Conservation (phyloP, 37 sponge, comb jelly and placozoan species). For the Chondrosia reniformis region DNA sequence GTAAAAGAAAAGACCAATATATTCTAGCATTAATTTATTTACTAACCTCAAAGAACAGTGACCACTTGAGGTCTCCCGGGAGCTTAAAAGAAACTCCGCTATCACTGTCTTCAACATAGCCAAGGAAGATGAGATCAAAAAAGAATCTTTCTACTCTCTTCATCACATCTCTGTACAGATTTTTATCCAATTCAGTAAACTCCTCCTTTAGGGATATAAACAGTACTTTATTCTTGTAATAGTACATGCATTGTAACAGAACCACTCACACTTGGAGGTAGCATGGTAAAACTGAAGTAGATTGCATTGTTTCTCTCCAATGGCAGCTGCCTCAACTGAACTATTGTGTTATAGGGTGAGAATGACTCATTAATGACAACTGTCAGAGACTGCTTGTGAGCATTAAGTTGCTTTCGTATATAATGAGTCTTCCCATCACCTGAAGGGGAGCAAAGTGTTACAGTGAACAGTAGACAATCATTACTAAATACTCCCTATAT, state of each 20-base stretch:
- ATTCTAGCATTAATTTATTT: too few species aligned
- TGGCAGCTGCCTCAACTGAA: constrained; percentile 56
- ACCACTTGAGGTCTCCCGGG: constrained; percentile 60
- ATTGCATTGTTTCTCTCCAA: constrained; percentile 33
- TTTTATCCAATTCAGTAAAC: constrained; percentile 43
- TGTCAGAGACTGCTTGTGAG: constrained; percentile 15
- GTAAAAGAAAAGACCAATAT: too few species aligned
- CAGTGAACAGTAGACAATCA: background rate
- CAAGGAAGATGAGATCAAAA: constrained; percentile 77
- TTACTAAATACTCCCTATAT: background rate
- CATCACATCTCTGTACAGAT: constrained; percentile 60
- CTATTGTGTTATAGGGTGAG: constrained; percentile 60
- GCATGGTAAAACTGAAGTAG: constrained; percentile 88
- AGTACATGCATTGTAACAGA: too few species aligned
- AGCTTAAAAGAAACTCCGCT: constrained; percentile 65
- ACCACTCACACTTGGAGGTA: constrained; percentile 66
- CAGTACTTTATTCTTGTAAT: background rate
- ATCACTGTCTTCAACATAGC: constrained; percentile 74
- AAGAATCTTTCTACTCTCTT: constrained; percentile 83
- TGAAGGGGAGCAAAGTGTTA: background rate
- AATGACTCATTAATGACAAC: constrained; percentile 88
- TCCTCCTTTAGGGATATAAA: constrained; percentile 15
- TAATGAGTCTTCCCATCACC: constrained; percentile 94
- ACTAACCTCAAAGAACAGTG: constrained; percentile 74
- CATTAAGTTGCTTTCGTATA: constrained; percentile 57